Conservation (phyloP, 2,888 invertebrate species). For the Notodonta ziczac region DNA sequence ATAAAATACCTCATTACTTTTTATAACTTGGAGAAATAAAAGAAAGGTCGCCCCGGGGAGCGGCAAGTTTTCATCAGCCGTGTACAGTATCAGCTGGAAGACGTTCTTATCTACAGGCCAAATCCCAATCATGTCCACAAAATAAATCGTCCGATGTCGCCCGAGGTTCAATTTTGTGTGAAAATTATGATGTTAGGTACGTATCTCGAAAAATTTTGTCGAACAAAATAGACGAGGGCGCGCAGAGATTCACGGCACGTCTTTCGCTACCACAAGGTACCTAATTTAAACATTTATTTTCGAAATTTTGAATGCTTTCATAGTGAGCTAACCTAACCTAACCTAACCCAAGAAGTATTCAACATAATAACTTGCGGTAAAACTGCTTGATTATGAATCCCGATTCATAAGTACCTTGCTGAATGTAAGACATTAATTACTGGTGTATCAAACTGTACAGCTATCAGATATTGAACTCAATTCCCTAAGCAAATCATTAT, state of each 20-base stretch:
- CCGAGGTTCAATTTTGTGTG: conserved; percentile 71
- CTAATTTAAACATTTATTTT: conserved; percentile 57
- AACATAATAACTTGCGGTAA: conserved; percentile 37
- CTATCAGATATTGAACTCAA: neutral
- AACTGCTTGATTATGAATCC: conserved; percentile 38
- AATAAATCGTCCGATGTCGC: conserved; percentile 68
- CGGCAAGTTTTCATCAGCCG: conserved; percentile 60
- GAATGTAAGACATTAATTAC: no score
- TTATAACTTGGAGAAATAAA: conserved; percentile 72
- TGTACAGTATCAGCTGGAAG: conserved; percentile 53
- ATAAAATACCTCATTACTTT: conserved; percentile 76
- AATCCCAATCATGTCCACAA: conserved; percentile 63
- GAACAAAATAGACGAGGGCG: conserved; percentile 48
- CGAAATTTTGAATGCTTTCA: conserved; percentile 37
- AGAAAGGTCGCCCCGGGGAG: conserved; percentile 58
- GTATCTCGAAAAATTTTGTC: conserved; percentile 43
- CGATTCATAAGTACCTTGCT: no score
- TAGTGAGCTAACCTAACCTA: no score
- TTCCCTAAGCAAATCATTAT: neutral
- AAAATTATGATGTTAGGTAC: conserved; percentile 62
- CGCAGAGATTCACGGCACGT: conserved; percentile 68
- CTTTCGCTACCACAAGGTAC: conserved; percentile 54
- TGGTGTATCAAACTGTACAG: neutral
- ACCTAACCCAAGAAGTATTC: conserved; percentile 40
- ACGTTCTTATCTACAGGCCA: conserved; percentile 59